Evolutionary conservation across 2,888 invertebrate genomes (phyloP), one percentile per base, ranked within the genome.

Genomic region (Trypoxylon attenuatum): DNA sequence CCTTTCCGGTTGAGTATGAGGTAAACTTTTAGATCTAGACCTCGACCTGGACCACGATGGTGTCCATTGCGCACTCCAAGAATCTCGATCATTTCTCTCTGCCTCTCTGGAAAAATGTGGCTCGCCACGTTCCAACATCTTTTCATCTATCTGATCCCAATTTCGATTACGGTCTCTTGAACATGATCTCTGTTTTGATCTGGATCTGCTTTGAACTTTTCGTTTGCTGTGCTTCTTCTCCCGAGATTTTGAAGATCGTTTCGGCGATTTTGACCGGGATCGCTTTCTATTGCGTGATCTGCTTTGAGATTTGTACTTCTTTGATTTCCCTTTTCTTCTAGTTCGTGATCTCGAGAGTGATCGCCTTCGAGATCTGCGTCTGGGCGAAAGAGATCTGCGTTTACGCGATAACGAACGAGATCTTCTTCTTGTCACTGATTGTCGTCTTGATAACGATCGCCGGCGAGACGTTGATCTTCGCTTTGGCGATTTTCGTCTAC

Each of bases 31-130:
- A 29, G 90, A 89, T 46, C 90, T 89, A 25, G 92, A 92, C 45
- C 90, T 88, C 23, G 93, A 92, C 54, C 90, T 88, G 2, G 91
- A 90, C 85, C 91, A 89, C 25, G 91, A 89, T 5, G 90, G 90
- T 1, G 89, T 87, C 88, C 88, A 88, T 13, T 87, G 86, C 0
- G 82, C 83, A 39, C 79, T 81, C 86, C 86, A 86, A 0, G 83
- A 81, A 5, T 81, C 80, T 0, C 80, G 69, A 8, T 78, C 79
- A 0, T 80, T 76, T 1, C 79, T 69, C 0, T 80, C 76, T 2
- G 79, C 69, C 2, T 77, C 78, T 0, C 79, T 64, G 0, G 74
- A 54, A 15, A 80, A 81, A n/a, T 79, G 80, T 2, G 10, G 33
- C n/a, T 33, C 33, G n/a, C n/a, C n/a, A 33, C 72, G 77, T 0